phyloP scores from a whole-genome alignment of 2,113 vertebrate genomes.

The Orientallactaga bullata region DNA sequence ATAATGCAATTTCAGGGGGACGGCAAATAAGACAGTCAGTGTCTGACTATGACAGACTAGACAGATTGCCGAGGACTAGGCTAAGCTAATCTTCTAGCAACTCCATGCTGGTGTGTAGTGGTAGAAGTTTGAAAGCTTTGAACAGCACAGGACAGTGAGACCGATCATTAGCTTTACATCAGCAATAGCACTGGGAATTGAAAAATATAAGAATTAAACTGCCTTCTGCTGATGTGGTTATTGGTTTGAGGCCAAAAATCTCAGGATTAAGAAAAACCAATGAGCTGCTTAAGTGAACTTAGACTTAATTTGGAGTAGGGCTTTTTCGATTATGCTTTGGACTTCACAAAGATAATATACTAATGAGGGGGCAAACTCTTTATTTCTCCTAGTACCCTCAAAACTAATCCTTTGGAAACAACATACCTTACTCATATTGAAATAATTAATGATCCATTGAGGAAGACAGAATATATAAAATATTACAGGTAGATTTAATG shows the following conservation, averaged over 20 bases:
- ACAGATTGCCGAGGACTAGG: background rate
- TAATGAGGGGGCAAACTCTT: background rate
- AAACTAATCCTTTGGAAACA: background rate
- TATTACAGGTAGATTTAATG: background rate
- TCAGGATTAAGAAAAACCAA: background rate
- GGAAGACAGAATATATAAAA: background rate
- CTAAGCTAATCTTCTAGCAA: background rate
- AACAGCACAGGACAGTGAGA: background rate
- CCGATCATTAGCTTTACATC: background rate
- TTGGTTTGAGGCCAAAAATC: slow-evolving; percentile 20
- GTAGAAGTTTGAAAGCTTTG: background rate
- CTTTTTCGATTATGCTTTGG: background rate
- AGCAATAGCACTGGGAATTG: background rate
- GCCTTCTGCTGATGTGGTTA: background rate
- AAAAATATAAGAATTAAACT: background rate
- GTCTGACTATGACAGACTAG: background rate
- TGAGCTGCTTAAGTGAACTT: background rate
- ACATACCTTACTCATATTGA: background rate
- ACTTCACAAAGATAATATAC: background rate
- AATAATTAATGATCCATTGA: background rate
- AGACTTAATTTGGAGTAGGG: background rate
- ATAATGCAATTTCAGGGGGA: background rate
- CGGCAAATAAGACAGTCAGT: background rate
- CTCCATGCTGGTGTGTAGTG: background rate
- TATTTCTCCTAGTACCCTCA: background rate